Evolutionary conservation across 2,113 vertebrate species (phyloP).

Genomic region (Syrmaticus mikado): DNA sequence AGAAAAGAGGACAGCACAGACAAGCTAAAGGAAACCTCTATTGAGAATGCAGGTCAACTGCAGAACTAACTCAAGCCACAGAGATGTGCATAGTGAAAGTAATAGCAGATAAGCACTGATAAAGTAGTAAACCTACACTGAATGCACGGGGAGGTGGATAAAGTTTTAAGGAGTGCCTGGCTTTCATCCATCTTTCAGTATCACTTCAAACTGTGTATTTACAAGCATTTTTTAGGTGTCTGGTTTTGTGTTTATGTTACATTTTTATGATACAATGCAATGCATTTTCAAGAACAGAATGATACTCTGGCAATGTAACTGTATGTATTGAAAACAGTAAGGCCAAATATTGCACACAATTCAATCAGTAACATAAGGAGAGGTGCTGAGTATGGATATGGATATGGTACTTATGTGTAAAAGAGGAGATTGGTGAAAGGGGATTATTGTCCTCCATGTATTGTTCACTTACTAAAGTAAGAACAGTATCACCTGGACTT

Average conservation of each 20-base stretch:
- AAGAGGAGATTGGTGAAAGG: neutral
- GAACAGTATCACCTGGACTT: neutral
- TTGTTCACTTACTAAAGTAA: neutral
- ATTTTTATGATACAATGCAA: neutral
- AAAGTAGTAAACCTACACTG: neutral
- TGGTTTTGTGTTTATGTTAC: neutral
- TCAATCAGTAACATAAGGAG: neutral
- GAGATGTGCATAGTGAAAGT: neutral
- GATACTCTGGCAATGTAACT: neutral
- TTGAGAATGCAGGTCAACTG: neutral
- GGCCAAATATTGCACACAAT: neutral
- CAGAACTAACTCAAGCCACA: neutral
- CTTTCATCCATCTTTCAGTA: constrained; percentile 16
- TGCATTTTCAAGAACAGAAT: neutral
- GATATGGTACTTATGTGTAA: neutral
- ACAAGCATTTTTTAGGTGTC: neutral
- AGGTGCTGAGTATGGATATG: neutral
- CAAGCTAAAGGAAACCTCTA: neutral
- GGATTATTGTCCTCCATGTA: neutral
- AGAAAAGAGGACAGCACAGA: neutral
- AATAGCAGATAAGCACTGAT: neutral
- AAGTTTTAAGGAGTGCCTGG: neutral
- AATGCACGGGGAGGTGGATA: neutral
- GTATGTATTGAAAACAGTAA: neutral
- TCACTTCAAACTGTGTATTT: neutral